These are phyloP conservation scores for Drosophila miranda DNA, from an alignment of 1,140 invertebrate species.

Conservation along the genomic window DNA sequence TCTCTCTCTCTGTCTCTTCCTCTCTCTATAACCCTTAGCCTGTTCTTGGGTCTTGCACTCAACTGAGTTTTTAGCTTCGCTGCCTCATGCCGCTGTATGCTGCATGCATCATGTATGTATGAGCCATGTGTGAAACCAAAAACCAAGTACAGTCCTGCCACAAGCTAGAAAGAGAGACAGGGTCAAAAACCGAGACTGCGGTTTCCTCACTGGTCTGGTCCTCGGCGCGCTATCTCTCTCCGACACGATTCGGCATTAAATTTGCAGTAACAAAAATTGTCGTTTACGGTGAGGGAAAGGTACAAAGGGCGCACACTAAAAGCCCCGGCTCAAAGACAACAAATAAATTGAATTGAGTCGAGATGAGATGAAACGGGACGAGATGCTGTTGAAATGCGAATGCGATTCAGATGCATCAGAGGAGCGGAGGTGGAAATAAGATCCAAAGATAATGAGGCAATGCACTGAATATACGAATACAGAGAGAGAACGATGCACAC, in stretches of 20 bases:
- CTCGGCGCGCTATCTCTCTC: slow-evolving; percentile 1
- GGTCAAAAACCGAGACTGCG: slow-evolving; percentile 40
- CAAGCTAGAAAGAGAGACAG: slow-evolving; percentile 1
- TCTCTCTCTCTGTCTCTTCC: too few species aligned
- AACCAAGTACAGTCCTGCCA: slow-evolving; percentile 39
- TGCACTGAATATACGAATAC: too few species aligned
- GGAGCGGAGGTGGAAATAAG: too few species aligned
- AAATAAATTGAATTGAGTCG: slow-evolving; percentile 76
- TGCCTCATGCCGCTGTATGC: neutral
- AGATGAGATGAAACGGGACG: slow-evolving; percentile 64
- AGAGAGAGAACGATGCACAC: too few species aligned
- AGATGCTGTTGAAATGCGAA: slow-evolving; percentile 11
- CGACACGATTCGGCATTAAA: slow-evolving; percentile 72
- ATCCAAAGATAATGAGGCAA: too few species aligned
- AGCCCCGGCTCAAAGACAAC: slow-evolving; percentile 74
- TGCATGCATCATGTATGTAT: slow-evolving; percentile 58
- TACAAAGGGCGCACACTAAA: slow-evolving; percentile 42
- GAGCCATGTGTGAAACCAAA: slow-evolving; percentile 76
- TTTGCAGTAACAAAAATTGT: slow-evolving; percentile 80
- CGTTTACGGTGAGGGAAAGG: slow-evolving; percentile 60
- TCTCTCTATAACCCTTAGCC: too few species aligned
- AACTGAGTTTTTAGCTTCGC: slow-evolving; percentile 46
- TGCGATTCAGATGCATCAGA: neutral
- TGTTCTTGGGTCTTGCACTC: slow-evolving; percentile 47
- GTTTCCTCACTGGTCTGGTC: slow-evolving; percentile 27